Evolutionary conservation across 2,113 vertebrate species (phyloP).

Genomic region (Orthonyx spaldingii): DNA sequence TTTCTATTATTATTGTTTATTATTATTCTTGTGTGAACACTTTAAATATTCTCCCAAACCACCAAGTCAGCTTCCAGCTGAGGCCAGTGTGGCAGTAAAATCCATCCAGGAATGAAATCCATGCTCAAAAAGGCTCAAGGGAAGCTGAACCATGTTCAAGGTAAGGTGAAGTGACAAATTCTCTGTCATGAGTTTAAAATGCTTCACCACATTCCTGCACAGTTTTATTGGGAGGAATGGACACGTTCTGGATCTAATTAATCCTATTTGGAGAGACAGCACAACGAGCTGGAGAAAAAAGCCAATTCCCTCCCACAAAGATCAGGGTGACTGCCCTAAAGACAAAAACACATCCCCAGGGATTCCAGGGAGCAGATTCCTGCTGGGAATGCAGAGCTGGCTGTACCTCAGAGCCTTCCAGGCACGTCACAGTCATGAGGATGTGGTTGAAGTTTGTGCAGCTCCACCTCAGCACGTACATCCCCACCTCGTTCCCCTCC

Average conservation of each 20-base stretch:
- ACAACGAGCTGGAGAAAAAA: not conserved
- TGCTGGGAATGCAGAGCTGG: not conserved
- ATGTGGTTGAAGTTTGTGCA: constrained; percentile 93
- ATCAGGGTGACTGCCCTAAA: not conserved
- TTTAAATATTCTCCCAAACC: not conserved
- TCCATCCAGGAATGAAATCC: not conserved
- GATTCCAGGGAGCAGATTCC: not conserved
- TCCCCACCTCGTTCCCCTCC: constrained; percentile 89
- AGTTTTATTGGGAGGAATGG: not conserved
- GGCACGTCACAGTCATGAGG: constrained; percentile 94
- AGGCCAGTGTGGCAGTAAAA: not conserved
- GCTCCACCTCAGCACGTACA: constrained; percentile 93
- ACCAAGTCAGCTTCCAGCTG: not conserved
- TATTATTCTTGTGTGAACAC: not conserved
- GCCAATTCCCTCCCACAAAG: not conserved
- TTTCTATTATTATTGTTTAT: not conserved
- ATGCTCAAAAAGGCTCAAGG: not conserved
- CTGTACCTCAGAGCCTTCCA: constrained; percentile 73
- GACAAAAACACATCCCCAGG: not conserved
- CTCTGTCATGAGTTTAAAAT: not conserved
- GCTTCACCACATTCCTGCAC: rapidly evolving
- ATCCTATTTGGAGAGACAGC: not conserved
- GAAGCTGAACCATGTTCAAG: not conserved
- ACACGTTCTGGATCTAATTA: not conserved
- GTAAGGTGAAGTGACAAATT: not conserved